Base-by-base conservation (phyloP, 1,140 invertebrate species). In the Macrosteles quadrilineatus region DNA sequence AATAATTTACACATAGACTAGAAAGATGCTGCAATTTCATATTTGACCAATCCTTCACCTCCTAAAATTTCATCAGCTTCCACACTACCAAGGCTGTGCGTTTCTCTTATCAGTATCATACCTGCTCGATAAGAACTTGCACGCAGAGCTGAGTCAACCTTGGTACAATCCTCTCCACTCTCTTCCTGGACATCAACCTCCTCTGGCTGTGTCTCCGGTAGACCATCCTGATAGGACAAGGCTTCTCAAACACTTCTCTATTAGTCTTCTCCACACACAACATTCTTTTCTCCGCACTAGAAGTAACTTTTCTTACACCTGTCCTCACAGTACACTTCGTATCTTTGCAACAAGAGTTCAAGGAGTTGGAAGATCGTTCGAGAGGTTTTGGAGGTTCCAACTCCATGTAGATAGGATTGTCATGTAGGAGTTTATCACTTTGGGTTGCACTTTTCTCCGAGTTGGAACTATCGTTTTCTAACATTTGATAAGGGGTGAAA, bases 61-160 rank as follows among this genome's bases (percentile, higher is more conserved):
- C n/a, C n/a, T n/a, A n/a, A n/a, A n/a, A n/a, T n/a, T n/a, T n/a
- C n/a, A n/a, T n/a, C n/a, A n/a, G n/a, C n/a, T n/a, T n/a, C n/a
- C n/a, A n/a, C n/a, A n/a, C n/a, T n/a, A n/a, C n/a, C n/a, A n/a
- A n/a, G n/a, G n/a, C n/a, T n/a, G n/a, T n/a, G n/a, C n/a, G n/a
- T n/a, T n/a, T n/a, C n/a, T 36, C 32, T 36, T 36, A 36, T 36
- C 32, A 36, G 4, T n/a, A 36, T 36, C 68, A 72, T 67, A 75
- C 74, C 62, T 70, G 11, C 17, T 63, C 57, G 1, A 73, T 70
- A 14, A 73, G 68, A 3, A 70, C 67, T 30, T 65, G 53, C 6
- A 75, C 68, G 27, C 69, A 73, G 14, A 75, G 57, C 30, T 75
- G 70, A 21, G 72, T 53, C n/a, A 75, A 36, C 30, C 53, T 62